phyloP scores from a whole-genome alignment of 2,113 vertebrate genomes.

The Oxygymnocypris stewartii region DNA sequence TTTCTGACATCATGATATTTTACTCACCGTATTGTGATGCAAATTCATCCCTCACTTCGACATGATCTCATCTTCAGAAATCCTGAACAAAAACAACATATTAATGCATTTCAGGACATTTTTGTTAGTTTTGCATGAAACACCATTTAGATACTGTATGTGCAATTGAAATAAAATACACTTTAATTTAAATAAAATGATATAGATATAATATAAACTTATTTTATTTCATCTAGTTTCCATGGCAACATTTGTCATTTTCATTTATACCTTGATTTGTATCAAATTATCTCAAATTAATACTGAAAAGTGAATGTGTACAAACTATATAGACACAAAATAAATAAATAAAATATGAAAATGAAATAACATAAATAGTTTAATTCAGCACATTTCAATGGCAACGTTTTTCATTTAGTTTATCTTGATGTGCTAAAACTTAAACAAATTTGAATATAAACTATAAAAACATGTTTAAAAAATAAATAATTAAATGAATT shows the following conservation, averaged over 20 bases:
- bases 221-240: background rate
- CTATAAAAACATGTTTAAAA: too few species aligned
- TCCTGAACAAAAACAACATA: background rate
- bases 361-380: too few species aligned
- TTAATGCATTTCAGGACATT: background rate
- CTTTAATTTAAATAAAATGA: too few species aligned
- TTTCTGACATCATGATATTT: background rate
- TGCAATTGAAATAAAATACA: too few species aligned
- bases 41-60: background rate
- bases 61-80: background rate
- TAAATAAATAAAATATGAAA: too few species aligned
- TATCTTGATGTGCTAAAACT: too few species aligned
- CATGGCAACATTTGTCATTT: background rate
- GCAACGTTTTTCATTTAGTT: background rate
- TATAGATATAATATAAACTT: too few species aligned
- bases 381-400: background rate
- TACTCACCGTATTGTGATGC: background rate
- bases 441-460: too few species aligned
- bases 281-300: too few species aligned
- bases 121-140: background rate
- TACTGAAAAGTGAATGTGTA: too few species aligned
- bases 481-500: background rate
- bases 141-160: background rate
- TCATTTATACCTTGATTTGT: too few species aligned
- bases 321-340: too few species aligned